Evolutionary conservation across 2,888 invertebrate genomes (phyloP).

Genomic region (Limnephilus lunatus): DNA sequence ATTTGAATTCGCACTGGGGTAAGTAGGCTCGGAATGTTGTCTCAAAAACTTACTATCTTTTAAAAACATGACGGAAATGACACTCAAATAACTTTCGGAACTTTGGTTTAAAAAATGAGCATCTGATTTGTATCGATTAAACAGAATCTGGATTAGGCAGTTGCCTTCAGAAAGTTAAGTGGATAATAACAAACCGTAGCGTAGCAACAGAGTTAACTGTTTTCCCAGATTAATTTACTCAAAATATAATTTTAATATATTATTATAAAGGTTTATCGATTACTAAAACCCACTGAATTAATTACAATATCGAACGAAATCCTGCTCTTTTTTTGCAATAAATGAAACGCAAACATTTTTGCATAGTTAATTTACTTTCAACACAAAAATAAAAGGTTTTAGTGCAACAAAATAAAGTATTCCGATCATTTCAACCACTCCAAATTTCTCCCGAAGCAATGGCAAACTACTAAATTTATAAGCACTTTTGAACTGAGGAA

Average conservation of each 20-base stretch:
- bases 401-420: neutral
- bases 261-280: no score
- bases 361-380: neutral
- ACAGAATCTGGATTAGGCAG: neutral
- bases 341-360: neutral
- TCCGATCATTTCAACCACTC: neutral
- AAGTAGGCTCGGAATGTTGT: slow-evolving; percentile 62
- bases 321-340: neutral
- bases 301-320: neutral
- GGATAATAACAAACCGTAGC: neutral
- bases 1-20: slow-evolving; percentile 41
- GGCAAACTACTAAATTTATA: neutral
- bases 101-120: neutral
- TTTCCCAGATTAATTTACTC: neutral
- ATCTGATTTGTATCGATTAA: slow-evolving; percentile 47
- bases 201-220: neutral
- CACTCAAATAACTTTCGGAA: neutral
- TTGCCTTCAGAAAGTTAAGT: neutral
- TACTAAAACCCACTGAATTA: neutral
- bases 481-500: neutral
- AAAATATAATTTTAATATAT: neutral
- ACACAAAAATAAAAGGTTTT: neutral
- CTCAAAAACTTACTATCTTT: slow-evolving; percentile 55
- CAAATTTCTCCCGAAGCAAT: neutral
- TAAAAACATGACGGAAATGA: slow-evolving; percentile 42